A percentile compares a stretch with the other conserved stretches of the same genome.
Evolutionary conservation across 2,797 vertebrate genomes (phyloP).

Genomic region (Sebastes hopkinsi): DNA sequence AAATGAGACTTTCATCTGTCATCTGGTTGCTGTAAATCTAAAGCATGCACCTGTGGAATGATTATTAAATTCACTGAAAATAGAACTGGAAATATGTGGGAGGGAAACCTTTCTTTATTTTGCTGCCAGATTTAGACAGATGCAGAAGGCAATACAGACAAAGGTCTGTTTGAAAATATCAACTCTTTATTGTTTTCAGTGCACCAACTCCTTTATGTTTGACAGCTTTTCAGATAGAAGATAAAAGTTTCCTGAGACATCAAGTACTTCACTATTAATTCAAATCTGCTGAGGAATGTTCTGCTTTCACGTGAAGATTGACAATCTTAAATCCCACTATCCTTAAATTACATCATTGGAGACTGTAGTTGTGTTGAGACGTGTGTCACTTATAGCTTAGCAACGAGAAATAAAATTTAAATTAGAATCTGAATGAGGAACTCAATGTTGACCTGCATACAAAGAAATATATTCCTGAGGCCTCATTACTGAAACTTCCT

Average conservation of each 20-base stretch:
- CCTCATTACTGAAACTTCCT: not conserved
- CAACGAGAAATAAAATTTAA: not conserved
- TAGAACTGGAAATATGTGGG: not conserved
- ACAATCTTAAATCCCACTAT: not conserved
- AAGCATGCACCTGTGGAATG: constrained; percentile 8
- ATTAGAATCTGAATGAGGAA: not conserved
- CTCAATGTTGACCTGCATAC: not conserved
- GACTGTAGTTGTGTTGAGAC: not conserved
- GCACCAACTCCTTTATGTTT: not conserved
- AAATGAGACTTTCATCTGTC: constrained; percentile 23
- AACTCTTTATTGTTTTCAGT: not conserved
- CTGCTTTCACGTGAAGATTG: not conserved
- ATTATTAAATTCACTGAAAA: constrained; percentile 4
- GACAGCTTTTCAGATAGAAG: not conserved
- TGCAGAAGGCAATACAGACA: not conserved
- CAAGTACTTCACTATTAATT: not conserved
- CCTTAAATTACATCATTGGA: not conserved
- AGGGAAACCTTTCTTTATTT: constrained; percentile 1
- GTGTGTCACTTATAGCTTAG: not conserved
- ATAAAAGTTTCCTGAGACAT: not conserved
- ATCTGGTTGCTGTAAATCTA: constrained; percentile 4
- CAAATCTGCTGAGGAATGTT: not conserved
- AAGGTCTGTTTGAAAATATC: not conserved
- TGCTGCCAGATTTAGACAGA: constrained; percentile 1
- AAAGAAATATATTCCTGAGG: not conserved